phyloP scores from a whole-genome alignment of 2,888 invertebrate species.

The Leptopilina drosophilae region DNA sequence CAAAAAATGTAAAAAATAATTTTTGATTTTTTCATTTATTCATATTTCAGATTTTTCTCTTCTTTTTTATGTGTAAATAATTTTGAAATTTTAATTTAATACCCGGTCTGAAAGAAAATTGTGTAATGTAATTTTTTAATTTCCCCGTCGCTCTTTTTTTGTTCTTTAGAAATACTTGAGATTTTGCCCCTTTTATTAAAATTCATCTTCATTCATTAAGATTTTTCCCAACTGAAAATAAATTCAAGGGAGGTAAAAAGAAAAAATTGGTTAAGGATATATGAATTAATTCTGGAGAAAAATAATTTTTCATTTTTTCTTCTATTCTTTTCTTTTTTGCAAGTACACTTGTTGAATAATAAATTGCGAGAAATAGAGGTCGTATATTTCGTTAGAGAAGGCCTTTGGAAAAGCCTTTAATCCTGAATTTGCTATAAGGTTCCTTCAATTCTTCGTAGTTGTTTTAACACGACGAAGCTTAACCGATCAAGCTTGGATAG shows the following conservation, averaged over 20 bases:
- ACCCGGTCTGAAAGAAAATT: no score
- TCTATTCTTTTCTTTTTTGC: not conserved
- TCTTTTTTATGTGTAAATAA: no score
- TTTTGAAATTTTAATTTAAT: no score
- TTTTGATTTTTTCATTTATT: no score
- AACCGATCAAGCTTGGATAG: constrained; percentile 20
- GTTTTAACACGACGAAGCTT: constrained; percentile 21
- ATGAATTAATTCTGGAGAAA: not conserved
- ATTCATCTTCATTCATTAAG: constrained; percentile 14
- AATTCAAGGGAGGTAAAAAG: not conserved
- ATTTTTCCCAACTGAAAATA: not conserved
- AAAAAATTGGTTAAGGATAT: constrained; percentile 2
- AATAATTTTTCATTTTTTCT: not conserved
- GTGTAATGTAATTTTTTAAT: no score
- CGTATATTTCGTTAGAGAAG: constrained; percentile 10
- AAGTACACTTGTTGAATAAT: constrained; percentile 29
- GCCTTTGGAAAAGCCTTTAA: constrained; percentile 2
- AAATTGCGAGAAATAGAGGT: constrained; percentile 33
- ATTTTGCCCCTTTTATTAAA: constrained; percentile 1
- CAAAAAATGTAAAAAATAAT: no score
- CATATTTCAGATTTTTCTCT: no score
- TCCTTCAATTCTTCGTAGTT: constrained; percentile 33
- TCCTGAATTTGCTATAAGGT: constrained; percentile 24
- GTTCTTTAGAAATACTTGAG: not conserved
- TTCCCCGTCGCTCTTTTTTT: no score